These are phyloP conservation scores for Hylaeus anthracinus DNA, from an alignment of 1,140 invertebrate species.

Conservation along the genomic window DNA sequence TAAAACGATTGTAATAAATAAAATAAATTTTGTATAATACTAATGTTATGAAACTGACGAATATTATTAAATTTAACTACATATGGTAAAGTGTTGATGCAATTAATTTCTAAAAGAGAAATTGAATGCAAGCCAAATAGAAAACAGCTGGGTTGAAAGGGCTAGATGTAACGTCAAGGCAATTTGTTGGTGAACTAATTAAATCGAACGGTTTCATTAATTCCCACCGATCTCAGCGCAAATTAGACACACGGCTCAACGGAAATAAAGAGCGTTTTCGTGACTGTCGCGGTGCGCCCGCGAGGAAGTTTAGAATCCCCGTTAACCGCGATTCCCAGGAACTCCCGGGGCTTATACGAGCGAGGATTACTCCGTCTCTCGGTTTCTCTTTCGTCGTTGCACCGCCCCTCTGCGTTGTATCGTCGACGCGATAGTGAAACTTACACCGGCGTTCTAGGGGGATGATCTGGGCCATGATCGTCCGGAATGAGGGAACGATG, in stretches of 20 bases:
- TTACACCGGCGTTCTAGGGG: slow-evolving; percentile 47
- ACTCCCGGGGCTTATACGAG: slow-evolving; percentile 47
- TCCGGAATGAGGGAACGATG: slow-evolving; percentile 52
- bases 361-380: slow-evolving; percentile 55
- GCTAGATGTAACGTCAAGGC: background rate
- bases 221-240: background rate
- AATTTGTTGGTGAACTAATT: background rate
- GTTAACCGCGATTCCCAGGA: slow-evolving; percentile 52
- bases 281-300: background rate
- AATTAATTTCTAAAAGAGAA: too few relatives aligned
- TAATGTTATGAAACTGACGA: too few relatives aligned
- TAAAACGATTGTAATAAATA: too few relatives aligned
- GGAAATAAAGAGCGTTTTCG: slow-evolving; percentile 9
- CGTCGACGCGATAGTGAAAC: slow-evolving; percentile 41
- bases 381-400: background rate
- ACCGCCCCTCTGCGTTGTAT: background rate
- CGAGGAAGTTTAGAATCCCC: slow-evolving; percentile 31
- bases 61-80: too few relatives aligned
- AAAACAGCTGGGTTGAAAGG: too few relatives aligned
- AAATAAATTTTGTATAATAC: too few relatives aligned
- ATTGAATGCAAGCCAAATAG: too few relatives aligned
- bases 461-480: slow-evolving; percentile 67
- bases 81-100: too few relatives aligned
- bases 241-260: background rate
- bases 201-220: slow-evolving; percentile 10